These are phyloP conservation scores for Tupiocoris notatus DNA, from an alignment of 2,888 invertebrate genomes.

Conservation along the genomic window DNA sequence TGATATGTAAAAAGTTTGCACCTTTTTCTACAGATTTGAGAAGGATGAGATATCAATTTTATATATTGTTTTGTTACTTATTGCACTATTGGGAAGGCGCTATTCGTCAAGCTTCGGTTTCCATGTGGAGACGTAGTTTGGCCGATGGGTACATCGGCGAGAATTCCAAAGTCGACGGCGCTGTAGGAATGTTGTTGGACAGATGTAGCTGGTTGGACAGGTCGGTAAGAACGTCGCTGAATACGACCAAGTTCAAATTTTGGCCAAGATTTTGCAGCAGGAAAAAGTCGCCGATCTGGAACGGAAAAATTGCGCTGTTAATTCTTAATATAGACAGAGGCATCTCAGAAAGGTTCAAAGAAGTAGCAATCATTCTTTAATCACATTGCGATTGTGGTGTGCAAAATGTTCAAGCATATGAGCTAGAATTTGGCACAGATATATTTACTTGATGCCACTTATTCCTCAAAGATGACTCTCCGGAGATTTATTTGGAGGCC, in stretches of 20 bases:
- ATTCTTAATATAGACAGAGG: neutral
- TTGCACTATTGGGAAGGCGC: neutral
- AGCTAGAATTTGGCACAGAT: no score
- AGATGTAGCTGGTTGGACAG: conserved; percentile 68
- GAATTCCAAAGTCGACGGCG: conserved; percentile 84
- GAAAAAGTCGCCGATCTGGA: conserved; percentile 82
- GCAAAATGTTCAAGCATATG: no score
- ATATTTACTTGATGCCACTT: no score
- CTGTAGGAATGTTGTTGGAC: conserved; percentile 74
- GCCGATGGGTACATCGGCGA: conserved; percentile 72
- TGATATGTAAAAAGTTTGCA: neutral
- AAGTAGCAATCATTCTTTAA: no score
- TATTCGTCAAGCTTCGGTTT: conserved; percentile 72
- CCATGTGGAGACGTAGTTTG: conserved; percentile 64
- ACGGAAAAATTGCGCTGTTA: neutral
- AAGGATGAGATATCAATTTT: no score
- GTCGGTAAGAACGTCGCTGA: conserved; percentile 77
- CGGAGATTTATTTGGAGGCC: no score
- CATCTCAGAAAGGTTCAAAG: neutral
- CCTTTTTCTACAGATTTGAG: neutral
- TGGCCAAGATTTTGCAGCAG: conserved; percentile 79
- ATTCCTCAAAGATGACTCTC: no score
- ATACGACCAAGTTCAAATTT: conserved; percentile 79
- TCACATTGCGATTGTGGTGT: no score
- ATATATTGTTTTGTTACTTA: neutral